Conservation (phyloP, 2,797 vertebrate species). For the Eidolon dupreanum region DNA sequence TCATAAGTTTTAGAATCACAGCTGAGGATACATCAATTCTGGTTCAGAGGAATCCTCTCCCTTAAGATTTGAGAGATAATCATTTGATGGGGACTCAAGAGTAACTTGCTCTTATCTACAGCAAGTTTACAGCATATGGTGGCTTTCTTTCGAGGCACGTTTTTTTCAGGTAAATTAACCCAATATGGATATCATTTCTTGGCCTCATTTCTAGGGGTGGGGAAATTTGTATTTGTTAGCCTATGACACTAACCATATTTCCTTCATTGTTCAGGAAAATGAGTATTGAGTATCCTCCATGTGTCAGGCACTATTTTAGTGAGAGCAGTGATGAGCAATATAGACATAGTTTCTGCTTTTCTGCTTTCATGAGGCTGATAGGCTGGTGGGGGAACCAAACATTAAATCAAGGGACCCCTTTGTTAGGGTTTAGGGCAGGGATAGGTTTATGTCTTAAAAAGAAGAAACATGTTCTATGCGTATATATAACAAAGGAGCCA, state of each 20-base stretch:
- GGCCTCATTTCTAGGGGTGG: not conserved
- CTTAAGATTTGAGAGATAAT: not conserved
- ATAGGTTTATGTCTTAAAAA: not conserved
- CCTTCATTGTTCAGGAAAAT: not conserved
- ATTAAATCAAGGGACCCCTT: not conserved
- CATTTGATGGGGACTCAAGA: not conserved
- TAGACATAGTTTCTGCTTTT: not conserved
- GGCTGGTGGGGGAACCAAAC: not conserved
- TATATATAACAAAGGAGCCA: not conserved
- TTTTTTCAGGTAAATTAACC: not conserved
- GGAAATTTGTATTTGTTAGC: not conserved
- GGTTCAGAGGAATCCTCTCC: not conserved
- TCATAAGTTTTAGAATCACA: not conserved
- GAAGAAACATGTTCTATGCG: not conserved
- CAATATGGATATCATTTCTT: not conserved
- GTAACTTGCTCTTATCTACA: not conserved
- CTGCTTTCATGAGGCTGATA: not conserved
- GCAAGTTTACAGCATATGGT: not conserved
- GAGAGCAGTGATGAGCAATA: not conserved
- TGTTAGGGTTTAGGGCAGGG: not conserved
- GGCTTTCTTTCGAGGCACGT: not conserved
- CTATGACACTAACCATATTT: not conserved
- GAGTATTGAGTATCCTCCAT: not conserved
- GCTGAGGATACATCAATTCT: not conserved
- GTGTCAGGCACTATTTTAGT: not conserved